Evolutionary conservation across 2,113 vertebrate species (phyloP), one percentile per base, ranked within the genome.

Genomic region (Mugil cephalus): DNA sequence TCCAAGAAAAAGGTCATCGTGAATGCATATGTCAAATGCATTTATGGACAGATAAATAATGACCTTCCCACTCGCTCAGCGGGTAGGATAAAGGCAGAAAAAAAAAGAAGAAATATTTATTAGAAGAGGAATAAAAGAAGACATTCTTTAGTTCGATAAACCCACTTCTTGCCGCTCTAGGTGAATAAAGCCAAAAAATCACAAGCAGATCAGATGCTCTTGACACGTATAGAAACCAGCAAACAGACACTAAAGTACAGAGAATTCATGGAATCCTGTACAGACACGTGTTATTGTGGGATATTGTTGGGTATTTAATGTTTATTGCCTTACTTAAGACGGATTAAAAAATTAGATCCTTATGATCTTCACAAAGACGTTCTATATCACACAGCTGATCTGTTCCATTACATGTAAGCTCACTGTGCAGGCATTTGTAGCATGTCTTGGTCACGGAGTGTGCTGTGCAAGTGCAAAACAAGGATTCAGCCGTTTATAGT

Each of bases 21-120:
- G 34, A 43, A 67, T 59, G 54, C 66, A 54, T 38, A 51, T 55
- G 54, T 74, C 73, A 80, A 43, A 53, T 42, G 52, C 38, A 65
- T 84, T 65, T 73, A 56, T 65, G 55, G 69, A 54, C 51, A 69
- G 64, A 72, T 77, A 62, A 65, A 80, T 69, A 77, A 74, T 81
- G 74, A 78, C 70, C 74, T 86, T 79, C 54, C 35, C 24, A 35
- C 72, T 76, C 39, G 12, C 58, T 24, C 55, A 47, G 66, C 46
- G 74, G 67, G 76, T 63, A 60, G 53, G 66, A 82, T 86, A 81
- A 83, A 56, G 59, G 4, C 35, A 8, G 21, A 11, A 34, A 21
- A 48, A 30, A 52, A 76, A 47, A 43, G 74, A 77, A 66, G n/a
- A n/a, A n/a, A n/a, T n/a, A n/a, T 51, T 66, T 74, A 77, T 55